A percentile compares a stretch with the other conserved stretches of the same genome.
Evolutionary conservation across 2,888 invertebrate genomes (phyloP).

Genomic region (Brachycybe producta): DNA sequence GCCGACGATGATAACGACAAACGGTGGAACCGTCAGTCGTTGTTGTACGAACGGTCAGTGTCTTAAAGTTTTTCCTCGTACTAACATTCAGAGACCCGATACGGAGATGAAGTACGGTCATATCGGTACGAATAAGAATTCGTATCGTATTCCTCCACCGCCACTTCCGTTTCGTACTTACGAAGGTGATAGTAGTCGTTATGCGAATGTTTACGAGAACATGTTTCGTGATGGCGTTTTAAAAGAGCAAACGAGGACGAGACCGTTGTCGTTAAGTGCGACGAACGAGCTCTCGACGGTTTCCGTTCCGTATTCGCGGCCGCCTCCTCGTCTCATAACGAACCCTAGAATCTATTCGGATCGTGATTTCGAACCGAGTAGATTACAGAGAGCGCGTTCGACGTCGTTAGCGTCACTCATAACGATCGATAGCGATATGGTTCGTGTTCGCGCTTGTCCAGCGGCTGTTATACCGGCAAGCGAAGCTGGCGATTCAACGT

Average conservation of each 20-base stretch:
- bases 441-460: slow-evolving; percentile 4
- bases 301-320: background rate
- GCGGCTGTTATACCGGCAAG: slow-evolving; percentile 12
- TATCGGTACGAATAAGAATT: no score
- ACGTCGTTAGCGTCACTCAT: slow-evolving; percentile 8
- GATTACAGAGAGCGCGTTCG: background rate
- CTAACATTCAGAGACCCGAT: no score
- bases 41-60: no score
- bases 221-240: background rate
- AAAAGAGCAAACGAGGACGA: background rate
- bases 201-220: slow-evolving; percentile 8
- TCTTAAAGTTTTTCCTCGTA: no score
- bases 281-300: background rate
- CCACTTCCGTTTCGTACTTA: slow-evolving; percentile 6
- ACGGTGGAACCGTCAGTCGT: no score
- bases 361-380: background rate
- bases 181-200: slow-evolving; percentile 5
- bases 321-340: no score
- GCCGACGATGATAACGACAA: no score
- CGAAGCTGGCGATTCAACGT: slow-evolving; percentile 1
- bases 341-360: background rate
- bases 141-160: no score
- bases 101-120: no score
- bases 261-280: no score
- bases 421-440: slow-evolving; percentile 4